Evolutionary conservation across 2,797 vertebrate species (phyloP), one percentile per base, ranked within the genome.

Genomic region (Rhincodon typus): DNA sequence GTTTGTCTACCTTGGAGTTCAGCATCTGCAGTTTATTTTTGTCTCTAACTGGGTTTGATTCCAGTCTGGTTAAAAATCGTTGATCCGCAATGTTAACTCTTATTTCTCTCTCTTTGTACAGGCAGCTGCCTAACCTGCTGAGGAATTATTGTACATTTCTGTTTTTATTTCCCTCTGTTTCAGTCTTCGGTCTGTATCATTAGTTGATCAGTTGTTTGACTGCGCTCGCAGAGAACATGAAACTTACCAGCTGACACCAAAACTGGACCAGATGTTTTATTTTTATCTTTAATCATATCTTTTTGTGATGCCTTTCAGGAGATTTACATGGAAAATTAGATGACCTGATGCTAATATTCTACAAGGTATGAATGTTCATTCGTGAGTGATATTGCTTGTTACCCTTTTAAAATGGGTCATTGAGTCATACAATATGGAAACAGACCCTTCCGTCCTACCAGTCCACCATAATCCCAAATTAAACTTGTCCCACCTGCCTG

Each of bases 341-440:
- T 97, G 99, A 99, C 97, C 97, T 99, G 94, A 97, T 99, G 94
- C 97, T 99, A 96, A 99, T 99, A 97, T 99, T 99, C 97, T 99
- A 99, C 96, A 99, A 99, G 98, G 99, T 99, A 98, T 97, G 96
- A 27, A 38, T 77, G 17, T 69, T 23, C 62, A 69, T 25, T 93
- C 66, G 42, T 66, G 17, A 46, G 17, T 84, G 57, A 66, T 3
- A 66, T 66, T 6, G 19, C 8, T 53, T 34, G 15, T 62, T 38
- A 93, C 19, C 3, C 0, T 19, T 69, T 90, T 62, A n/a, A n/a
- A 30, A 4, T n/a, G 53, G 34, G 57, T 62, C 57, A 62, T 62
- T 0, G 10, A 12, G 57, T 62, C 57, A 62, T 62, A 50, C 46
- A 50, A 50, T 3, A 50, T 50, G 46, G 46, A 50, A 50, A 50